Percentiles rank a stretch among this genome's conserved stretches.
phyloP scores from a whole-genome alignment of 2,888 invertebrate species.

The Onthophagus sagittarius region DNA sequence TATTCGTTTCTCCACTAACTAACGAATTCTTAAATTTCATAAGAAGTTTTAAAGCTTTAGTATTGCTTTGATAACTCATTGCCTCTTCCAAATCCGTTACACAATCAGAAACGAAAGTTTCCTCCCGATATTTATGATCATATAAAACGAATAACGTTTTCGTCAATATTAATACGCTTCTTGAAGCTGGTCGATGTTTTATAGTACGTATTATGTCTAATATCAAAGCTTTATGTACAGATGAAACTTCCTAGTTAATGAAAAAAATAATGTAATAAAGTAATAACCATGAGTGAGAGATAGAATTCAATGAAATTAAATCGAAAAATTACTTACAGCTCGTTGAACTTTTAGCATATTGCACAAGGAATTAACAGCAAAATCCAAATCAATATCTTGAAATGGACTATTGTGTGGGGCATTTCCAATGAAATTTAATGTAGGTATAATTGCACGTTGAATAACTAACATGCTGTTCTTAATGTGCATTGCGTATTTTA shows the following conservation, averaged over 20 bases:
- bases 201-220: neutral
- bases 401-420: neutral
- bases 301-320: neutral
- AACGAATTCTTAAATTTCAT: neutral
- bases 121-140: neutral
- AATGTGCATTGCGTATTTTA: neutral
- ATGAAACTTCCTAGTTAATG: neutral
- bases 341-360: neutral
- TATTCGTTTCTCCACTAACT: neutral
- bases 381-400: neutral
- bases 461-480: neutral
- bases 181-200: neutral
- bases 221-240: neutral
- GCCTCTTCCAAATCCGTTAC: neutral
- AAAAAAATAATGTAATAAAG: neutral
- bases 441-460: neutral
- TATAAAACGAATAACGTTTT: neutral
- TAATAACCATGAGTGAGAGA: no score
- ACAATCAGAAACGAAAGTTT: neutral
- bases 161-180: neutral
- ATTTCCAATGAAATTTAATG: neutral
- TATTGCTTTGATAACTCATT: neutral
- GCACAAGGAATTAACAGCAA: neutral
- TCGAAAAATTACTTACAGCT: neutral
- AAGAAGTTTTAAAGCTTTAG: neutral